Conservation (phyloP, 2,888 invertebrate species). For the Nemoura dubitans region DNA sequence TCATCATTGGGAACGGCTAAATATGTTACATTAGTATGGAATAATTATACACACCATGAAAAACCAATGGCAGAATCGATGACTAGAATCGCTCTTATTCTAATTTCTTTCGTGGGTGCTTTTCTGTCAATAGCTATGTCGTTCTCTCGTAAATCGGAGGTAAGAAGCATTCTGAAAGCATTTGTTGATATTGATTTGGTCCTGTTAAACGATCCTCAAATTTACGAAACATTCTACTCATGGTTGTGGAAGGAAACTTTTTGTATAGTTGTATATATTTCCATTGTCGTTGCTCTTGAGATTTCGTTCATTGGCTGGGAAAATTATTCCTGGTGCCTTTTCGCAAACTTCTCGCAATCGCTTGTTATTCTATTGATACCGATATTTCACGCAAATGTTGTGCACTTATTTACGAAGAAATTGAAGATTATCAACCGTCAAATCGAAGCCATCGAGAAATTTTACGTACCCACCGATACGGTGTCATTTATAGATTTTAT, state of each 20-base stretch:
- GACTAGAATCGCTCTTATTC: background rate
- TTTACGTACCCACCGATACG: background rate
- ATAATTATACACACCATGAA: background rate
- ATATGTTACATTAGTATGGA: background rate
- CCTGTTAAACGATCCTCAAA: background rate
- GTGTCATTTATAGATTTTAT: background rate
- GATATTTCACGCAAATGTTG: background rate
- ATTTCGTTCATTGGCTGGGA: background rate
- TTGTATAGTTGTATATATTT: background rate
- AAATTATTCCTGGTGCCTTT: background rate
- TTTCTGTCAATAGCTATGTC: background rate
- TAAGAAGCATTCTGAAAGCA: background rate
- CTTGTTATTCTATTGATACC: background rate
- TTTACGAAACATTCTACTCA: background rate
- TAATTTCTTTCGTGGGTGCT: background rate
- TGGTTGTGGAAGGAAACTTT: background rate
- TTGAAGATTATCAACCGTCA: background rate
- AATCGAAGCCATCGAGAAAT: background rate
- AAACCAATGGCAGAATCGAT: background rate
- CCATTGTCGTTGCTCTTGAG: background rate
- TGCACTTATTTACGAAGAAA: background rate
- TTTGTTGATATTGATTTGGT: slow-evolving; percentile 9
- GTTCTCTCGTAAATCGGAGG: background rate
- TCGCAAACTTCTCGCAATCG: background rate
- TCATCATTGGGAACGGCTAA: background rate